Evolutionary conservation across 2,888 invertebrate species (phyloP), one percentile per base, ranked within the genome.

Genomic region (Pocota personata): DNA sequence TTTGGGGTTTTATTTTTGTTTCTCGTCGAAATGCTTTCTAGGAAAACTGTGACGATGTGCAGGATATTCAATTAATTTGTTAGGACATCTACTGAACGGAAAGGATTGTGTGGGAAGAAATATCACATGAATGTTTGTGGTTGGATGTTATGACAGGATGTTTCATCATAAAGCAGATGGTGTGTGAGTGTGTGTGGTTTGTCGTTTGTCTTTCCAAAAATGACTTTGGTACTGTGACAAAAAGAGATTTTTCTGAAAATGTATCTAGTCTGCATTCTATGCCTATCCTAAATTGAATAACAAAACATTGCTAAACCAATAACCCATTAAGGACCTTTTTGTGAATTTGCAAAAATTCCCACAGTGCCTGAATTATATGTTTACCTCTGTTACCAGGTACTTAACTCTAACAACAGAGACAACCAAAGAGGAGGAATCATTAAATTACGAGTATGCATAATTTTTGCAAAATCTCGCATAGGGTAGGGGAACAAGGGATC

Each of bases 371-470:
- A 86, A 77, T 86, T 86, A 86, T 86, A 82, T 86, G 82, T 86
- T 80, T 82, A 77, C 80, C 58, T 75, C 84, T 84, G 79, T 79
- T 66, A 66, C 84, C 84, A 79, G 80, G 84, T 80, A 86, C 86
- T 86, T 86, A 86, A 77, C 80, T 72, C 43, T 19, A 76, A 71
- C 76, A 62, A 80, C 46, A 35, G 58, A 76, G 58, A 76, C 10
- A 35, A 60, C 10, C 37, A 35, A n/a, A 50, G 16, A 50, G 58
- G 48, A 48, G 12, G 19, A 37, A 19, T 21, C 66, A 57, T 66
- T 80, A 76, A 86, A 72, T 82, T 86, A n/a, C n/a, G n/a, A n/a
- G n/a, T n/a, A 86, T 86, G 80, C 86, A 80, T 14, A 60, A 72
- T 62, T 77, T 80, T 80, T 77, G 82, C 86, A 66, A 80, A 71